These are phyloP conservation scores for Hyles vespertilio DNA, from an alignment of 1,140 invertebrate genomes.

Conservation along the genomic window DNA sequence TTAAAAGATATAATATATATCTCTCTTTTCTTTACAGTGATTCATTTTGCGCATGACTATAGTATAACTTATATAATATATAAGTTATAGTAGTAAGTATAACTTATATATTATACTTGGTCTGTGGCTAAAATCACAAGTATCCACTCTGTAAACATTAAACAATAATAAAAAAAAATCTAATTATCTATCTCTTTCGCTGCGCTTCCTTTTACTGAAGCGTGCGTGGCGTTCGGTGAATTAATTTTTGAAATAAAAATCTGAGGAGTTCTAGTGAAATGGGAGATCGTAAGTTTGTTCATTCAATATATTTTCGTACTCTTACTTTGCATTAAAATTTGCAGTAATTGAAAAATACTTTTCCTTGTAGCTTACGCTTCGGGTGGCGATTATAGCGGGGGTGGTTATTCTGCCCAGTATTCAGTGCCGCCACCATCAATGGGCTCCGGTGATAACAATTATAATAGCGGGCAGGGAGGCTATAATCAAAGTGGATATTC, in stretches of 20 bases:
- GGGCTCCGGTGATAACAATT: conserved; percentile 50
- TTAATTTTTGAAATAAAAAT: not conserved
- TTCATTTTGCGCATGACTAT: too few relatives aligned
- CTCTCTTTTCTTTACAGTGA: too few relatives aligned
- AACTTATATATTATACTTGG: too few relatives aligned
- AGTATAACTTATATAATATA: too few relatives aligned
- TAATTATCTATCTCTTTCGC: not conserved
- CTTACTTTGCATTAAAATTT: not conserved
- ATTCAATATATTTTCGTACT: not conserved
- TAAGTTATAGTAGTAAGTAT: too few relatives aligned
- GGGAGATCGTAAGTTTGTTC: conserved; percentile 54
- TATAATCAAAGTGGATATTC: conserved; percentile 52
- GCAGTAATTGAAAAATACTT: not conserved
- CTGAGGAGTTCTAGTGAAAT: conserved; percentile 22
- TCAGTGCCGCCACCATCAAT: conserved; percentile 58
- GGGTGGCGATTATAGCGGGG: conserved; percentile 47
- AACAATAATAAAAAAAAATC: too few relatives aligned
- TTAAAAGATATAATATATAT: too few relatives aligned
- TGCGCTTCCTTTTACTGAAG: conserved; percentile 5
- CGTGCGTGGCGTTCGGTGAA: conserved; percentile 8
- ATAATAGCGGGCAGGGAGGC: conserved; percentile 38
- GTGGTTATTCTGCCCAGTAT: conserved; percentile 59
- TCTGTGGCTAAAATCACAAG: too few relatives aligned
- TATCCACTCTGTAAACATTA: too few relatives aligned
- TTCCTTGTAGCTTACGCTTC: conserved; percentile 46